phyloP scores from a whole-genome alignment of 1,140 invertebrate species.

The Spodoptera litura region DNA sequence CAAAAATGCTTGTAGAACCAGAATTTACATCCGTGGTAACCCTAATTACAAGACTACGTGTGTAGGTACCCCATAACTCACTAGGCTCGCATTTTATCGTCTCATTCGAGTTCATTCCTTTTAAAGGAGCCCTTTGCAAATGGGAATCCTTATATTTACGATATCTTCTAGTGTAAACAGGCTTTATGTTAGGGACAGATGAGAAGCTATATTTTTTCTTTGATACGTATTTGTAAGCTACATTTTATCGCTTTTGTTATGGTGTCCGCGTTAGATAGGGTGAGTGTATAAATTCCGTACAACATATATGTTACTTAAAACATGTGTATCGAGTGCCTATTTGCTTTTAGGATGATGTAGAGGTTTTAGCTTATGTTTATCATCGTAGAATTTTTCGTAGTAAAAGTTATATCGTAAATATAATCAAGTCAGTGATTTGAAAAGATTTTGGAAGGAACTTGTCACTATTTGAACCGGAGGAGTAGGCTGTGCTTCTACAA shows the following conservation, averaged over 20 bases:
- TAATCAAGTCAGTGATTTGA: too few species aligned
- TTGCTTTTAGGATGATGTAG: too few species aligned
- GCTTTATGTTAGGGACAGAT: slow-evolving; percentile 7
- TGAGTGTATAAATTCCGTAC: too few species aligned
- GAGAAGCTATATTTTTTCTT: slow-evolving; percentile 17
- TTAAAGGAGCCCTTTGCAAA: slow-evolving; percentile 16
- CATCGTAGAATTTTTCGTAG: too few species aligned
- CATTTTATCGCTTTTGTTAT: not conserved
- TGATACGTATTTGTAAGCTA: not conserved
- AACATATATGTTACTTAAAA: too few species aligned
- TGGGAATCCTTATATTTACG: slow-evolving; percentile 28
- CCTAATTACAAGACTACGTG: slow-evolving; percentile 13
- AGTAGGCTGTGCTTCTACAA: too few species aligned
- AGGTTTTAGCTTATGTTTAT: too few species aligned
- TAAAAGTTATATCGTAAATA: too few species aligned
- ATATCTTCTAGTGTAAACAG: slow-evolving; percentile 16
- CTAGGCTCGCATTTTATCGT: slow-evolving; percentile 18
- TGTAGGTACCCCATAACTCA: slow-evolving; percentile 4
- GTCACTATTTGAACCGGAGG: too few species aligned
- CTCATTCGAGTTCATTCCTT: slow-evolving; percentile 21
- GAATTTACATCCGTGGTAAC: not conserved
- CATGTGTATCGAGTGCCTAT: too few species aligned
- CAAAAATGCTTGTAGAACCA: not conserved
- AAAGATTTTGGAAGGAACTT: too few species aligned
- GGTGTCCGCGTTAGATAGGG: too few species aligned